Conservation (phyloP, 2,888 invertebrate species). For the Thumatha senex region DNA sequence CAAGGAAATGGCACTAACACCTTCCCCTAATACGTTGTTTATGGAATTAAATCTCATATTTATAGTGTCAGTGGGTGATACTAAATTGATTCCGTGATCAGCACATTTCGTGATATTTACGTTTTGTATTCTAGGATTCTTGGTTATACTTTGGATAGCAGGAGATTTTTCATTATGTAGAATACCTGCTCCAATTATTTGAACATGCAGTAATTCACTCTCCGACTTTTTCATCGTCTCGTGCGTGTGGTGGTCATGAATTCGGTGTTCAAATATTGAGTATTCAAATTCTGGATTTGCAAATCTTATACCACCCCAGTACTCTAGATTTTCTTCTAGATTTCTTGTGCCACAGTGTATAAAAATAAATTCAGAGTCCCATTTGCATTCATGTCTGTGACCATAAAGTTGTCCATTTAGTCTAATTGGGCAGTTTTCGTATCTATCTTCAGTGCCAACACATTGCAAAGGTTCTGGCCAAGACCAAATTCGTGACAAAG, state of each 20-base stretch:
- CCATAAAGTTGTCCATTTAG: constrained; percentile 95
- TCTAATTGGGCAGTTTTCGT: constrained; percentile 93
- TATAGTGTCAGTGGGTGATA: constrained; percentile 93
- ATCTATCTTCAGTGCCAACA: constrained; percentile 88
- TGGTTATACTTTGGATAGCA: constrained; percentile 94
- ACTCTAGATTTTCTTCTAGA: constrained; percentile 85
- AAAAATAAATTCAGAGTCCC: constrained; percentile 96
- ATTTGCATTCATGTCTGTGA: constrained; percentile 92
- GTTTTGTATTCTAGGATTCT: constrained; percentile 91
- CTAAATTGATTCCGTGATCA: constrained; percentile 95
- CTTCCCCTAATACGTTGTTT: constrained; percentile 93
- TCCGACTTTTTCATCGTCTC: constrained; percentile 86
- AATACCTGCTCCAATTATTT: constrained; percentile 96
- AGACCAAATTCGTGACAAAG: constrained; percentile 93
- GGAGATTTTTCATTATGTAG: constrained; percentile 97
- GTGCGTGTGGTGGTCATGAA: constrained; percentile 92
- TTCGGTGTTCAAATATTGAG: constrained; percentile 90
- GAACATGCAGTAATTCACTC: constrained; percentile 91
- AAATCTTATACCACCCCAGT: constrained; percentile 99
- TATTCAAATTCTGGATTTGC: constrained; percentile 95
- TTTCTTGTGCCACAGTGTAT: constrained; percentile 93
- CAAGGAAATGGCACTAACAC: constrained; percentile 93
- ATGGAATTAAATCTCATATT: constrained; percentile 90
- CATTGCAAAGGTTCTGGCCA: constrained; percentile 97
- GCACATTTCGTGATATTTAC: constrained; percentile 94